Evolutionary conservation across 2,113 vertebrate species (phyloP), one percentile per base, ranked within the genome.

Genomic region (Colinus virginianus): DNA sequence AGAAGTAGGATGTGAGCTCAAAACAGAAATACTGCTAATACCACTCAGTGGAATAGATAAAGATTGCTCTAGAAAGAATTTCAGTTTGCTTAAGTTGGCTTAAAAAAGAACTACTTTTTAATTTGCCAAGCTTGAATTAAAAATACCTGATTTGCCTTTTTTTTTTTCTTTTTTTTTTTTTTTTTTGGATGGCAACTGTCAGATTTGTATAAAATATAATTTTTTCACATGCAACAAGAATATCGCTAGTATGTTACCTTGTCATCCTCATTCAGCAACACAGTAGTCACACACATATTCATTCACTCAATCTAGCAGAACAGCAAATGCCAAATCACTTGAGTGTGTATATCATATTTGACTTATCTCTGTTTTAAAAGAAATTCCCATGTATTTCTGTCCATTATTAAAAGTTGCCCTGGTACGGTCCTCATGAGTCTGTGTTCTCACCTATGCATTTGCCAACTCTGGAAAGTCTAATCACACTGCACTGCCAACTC

Each of bases 401-500:
- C 83, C 25, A n/a, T 93, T 95, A 96, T 91, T 95, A 91, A 91
- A 95, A 94, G 83, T 26, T 51, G 3, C 46, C 63, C 34, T 64
- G 72, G 8, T 84, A 36, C 46, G 43, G 75, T 69, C 38, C 49
- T 93, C 34, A 36, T 72, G 67, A 87, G 85, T 68, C 58, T 90
- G 43, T 66, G 30, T 88, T 51, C 28, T 80, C 83, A 79, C 58
- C 46, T 84, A 26, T 63, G 34, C 55, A 25, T 85, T 94, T 93
- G 75, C 82, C 91, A 94, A 3, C 66, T 80, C 87, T 93, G 91
- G 76, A 77, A 92, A 93, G 83, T 87, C 87, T 85, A 89, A 78
- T 94, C 78, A 59, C 30, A 56, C 23, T 68, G 42, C 71, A 85
- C 30, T 94, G 91, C 87, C 95, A 95, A 85, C 45, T 82, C 76